Evolutionary conservation across 2,113 vertebrate genomes (phyloP).

Genomic region (Manacus vitellinus): DNA sequence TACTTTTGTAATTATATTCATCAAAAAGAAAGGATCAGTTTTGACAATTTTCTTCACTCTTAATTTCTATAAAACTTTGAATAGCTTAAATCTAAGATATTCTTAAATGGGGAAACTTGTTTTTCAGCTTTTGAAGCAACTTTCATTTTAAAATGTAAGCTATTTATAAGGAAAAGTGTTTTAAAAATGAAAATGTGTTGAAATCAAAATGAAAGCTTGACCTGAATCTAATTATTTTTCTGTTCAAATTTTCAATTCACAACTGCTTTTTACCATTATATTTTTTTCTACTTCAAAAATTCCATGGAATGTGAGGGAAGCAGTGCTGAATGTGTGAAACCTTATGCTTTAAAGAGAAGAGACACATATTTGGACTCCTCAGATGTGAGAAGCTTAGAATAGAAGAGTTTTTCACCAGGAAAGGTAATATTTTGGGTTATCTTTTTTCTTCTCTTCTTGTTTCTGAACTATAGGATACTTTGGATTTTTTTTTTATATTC

Average conservation of each 20-base stretch:
- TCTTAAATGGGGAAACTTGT: neutral
- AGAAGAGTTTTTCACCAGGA: neutral
- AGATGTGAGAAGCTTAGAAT: neutral
- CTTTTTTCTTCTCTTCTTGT: neutral
- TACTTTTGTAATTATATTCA: neutral
- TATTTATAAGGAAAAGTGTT: neutral
- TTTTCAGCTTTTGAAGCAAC: neutral
- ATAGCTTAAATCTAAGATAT: neutral
- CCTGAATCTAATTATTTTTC: neutral
- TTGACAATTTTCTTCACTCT: neutral
- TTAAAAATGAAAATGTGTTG: neutral
- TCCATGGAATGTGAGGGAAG: neutral
- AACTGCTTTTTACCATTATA: neutral
- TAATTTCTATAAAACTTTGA: neutral
- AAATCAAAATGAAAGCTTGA: neutral
- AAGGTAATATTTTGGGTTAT: neutral
- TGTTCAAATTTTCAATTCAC: neutral
- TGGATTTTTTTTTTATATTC: neutral
- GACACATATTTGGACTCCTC: neutral
- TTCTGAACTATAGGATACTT: neutral
- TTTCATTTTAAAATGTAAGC: neutral
- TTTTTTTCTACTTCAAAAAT: neutral
- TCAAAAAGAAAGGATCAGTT: neutral
- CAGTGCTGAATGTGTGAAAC: neutral
- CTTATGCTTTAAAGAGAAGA: neutral